A percentile compares a stretch with the other conserved stretches of the same genome.
Conservation (phyloP, 2,113 vertebrate genomes). For the Paedocypris sp. region DNA sequence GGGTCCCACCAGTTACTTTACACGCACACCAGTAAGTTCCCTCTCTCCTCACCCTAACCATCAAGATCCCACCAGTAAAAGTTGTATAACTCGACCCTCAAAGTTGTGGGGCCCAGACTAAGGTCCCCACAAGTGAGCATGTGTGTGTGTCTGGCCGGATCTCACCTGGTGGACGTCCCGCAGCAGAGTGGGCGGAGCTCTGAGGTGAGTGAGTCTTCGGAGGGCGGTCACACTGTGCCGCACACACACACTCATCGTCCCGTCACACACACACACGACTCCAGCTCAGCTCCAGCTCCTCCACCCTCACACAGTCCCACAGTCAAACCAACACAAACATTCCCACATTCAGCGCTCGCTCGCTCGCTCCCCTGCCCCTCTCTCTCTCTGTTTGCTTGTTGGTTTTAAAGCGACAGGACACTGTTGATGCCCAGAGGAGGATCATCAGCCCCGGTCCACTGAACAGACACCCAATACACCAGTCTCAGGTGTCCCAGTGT, state of each 20-base stretch:
- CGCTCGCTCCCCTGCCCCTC: neutral
- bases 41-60: too few species aligned
- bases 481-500: constrained; percentile 17
- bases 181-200: neutral
- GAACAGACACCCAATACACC: neutral
- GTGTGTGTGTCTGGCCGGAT: too few species aligned
- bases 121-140: too few species aligned
- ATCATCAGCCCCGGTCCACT: neutral
- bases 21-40: too few species aligned
- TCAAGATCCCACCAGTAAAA: too few species aligned
- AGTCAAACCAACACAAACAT: constrained; percentile 40
- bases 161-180: constrained; percentile 32
- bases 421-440: neutral
- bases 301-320: too few species aligned
- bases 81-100: too few species aligned
- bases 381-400: constrained; percentile 5
- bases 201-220: constrained; percentile 28
- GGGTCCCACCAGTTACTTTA: too few species aligned
- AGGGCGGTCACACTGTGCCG: constrained; percentile 25
- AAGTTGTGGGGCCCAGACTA: too few species aligned
- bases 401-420: constrained; percentile 35
- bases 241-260: constrained; percentile 31
- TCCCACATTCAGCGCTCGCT: constrained; percentile 25
- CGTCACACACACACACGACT: too few species aligned
- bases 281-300: too few species aligned